Evolutionary conservation across 2,888 invertebrate species (phyloP).

Genomic region (Didymodactylos carnosus): DNA sequence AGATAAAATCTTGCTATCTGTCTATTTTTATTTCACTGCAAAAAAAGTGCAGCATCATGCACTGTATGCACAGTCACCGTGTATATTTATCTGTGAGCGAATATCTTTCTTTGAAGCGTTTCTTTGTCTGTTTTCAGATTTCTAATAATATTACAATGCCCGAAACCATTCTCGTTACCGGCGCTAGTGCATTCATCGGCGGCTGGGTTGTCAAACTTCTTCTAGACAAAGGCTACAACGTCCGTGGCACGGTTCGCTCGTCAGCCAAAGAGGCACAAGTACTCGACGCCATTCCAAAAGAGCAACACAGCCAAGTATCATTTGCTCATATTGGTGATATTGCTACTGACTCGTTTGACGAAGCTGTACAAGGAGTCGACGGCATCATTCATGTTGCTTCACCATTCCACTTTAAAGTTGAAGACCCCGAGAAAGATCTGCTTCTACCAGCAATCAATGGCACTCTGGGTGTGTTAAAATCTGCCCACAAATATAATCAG

Average conservation of each 20-base stretch:
- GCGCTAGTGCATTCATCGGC: slow-evolving; percentile 38
- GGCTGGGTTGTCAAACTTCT: slow-evolving; percentile 37
- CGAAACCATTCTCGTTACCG: slow-evolving; percentile 36
- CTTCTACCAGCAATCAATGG: slow-evolving; percentile 38
- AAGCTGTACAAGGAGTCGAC: slow-evolving; percentile 34
- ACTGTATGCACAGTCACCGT: no score
- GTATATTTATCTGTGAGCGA: no score
- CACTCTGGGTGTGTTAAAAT: slow-evolving; percentile 36
- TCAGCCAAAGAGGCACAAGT: neutral
- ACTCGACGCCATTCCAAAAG: slow-evolving; percentile 22
- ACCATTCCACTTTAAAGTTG: slow-evolving; percentile 26
- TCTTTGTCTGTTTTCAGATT: no score
- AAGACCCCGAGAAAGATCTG: slow-evolving; percentile 30
- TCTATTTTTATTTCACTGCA: no score
- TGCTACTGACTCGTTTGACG: slow-evolving; percentile 15
- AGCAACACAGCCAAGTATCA: neutral
- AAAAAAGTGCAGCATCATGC: no score
- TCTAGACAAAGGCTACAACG: slow-evolving; percentile 35
- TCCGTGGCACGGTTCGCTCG: slow-evolving; percentile 36
- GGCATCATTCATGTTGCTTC: slow-evolving; percentile 37
- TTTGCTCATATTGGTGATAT: neutral
- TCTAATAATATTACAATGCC: no score
- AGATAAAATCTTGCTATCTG: no score
- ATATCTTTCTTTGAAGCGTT: no score
- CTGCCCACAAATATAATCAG: slow-evolving; percentile 26